These are phyloP conservation scores for Oppia nitens DNA, from an alignment of 1,140 invertebrate species.

Conservation along the genomic window DNA sequence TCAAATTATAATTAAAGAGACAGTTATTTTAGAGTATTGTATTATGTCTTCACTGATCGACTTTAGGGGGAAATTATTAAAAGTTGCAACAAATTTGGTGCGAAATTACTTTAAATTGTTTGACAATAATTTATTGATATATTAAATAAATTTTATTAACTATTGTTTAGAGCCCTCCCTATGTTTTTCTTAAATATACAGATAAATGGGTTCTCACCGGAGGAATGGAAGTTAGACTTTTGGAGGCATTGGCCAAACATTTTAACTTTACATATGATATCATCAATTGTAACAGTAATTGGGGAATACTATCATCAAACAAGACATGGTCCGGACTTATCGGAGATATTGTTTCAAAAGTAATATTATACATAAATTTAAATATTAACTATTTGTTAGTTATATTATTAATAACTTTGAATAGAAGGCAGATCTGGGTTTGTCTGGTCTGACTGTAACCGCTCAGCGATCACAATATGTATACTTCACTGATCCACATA, in stretches of 20 bases:
- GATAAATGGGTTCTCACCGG: background rate
- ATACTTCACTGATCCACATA: slow-evolving; percentile 3
- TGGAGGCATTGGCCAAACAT: background rate
- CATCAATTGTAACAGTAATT: slow-evolving; percentile 1
- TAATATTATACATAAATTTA: background rate
- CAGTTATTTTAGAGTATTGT: no score
- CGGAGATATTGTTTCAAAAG: background rate
- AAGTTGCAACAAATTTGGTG: background rate
- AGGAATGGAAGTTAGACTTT: slow-evolving; percentile 3
- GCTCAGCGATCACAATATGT: slow-evolving; percentile 6
- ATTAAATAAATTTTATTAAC: background rate
- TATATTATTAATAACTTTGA: no score
- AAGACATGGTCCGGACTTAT: slow-evolving; percentile 7
- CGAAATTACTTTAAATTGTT: background rate
- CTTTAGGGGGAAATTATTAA: background rate
- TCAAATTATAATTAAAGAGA: no score
- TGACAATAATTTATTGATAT: background rate
- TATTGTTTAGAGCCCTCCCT: background rate
- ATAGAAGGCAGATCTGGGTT: slow-evolving; percentile 4
- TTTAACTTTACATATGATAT: slow-evolving; percentile 9
- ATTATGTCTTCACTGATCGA: background rate
- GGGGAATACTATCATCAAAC: background rate
- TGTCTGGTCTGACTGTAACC: background rate
- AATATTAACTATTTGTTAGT: no score
- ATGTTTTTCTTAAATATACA: background rate